Base-by-base conservation (phyloP, 2,888 invertebrate species). In the Tenthredo distinguenda region DNA sequence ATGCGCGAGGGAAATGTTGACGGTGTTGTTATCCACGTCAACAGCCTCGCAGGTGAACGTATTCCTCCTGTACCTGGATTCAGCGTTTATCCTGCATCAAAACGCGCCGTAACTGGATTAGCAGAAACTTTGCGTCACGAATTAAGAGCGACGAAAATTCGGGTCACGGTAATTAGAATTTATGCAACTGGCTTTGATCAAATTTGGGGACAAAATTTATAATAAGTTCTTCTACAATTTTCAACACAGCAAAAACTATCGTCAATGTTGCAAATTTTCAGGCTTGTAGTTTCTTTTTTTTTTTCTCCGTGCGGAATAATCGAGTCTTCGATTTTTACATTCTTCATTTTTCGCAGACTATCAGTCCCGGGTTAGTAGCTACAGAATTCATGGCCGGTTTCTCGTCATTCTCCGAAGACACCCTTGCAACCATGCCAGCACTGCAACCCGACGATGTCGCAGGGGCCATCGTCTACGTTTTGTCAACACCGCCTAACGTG, bases 321-420 rank as follows among this genome's bases (percentile, higher is more conserved):
- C 21, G 50, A 55, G 58, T 5, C 84, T 76, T 77, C 40, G 71
- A 21, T 4, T 77, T 21, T 43, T 3, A 37, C 6, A 2, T 31
- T 26, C 12, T 37, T 31, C 0, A 6, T 85, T 71, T 15, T 85
- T 89, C 89, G 15, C 88, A 96, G 96, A 95, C 95, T 88, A 93
- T 96, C 76, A 96, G 95, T 71, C 96, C 96, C 0, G 96, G 96
- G 31, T 91, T 95, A 88, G 96, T 96, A 31, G 94, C 94, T 71
- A 96, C 96, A 0, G 94, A 94, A 86, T 93, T 95, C 68, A 93
- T 93, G 90, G 93, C 93, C 84, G 94, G 93, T 88, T 90, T 90
- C 86, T 89, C 91, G 9, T 87, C 88, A 40, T 92, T 91, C 74
- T 88, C 91, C 18, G 88, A 90, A 34, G 90, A 92, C 81, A 84